Evolutionary conservation across 1,140 invertebrate genomes (phyloP).

Genomic region (Sitobion miscanthi): DNA sequence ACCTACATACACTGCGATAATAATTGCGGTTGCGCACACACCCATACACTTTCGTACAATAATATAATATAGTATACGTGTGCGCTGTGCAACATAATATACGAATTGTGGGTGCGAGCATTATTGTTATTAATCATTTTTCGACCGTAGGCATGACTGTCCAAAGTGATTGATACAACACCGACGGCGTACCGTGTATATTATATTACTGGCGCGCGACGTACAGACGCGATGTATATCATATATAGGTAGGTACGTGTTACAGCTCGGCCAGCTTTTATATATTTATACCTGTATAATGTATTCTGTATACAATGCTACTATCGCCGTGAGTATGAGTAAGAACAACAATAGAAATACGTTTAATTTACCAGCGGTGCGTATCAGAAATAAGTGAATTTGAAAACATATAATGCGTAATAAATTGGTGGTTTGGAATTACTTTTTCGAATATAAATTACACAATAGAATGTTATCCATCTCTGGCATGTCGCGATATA

Average conservation of each 20-base stretch:
- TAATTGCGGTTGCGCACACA: neutral
- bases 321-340: neutral
- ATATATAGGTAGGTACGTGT: neutral
- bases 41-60: neutral
- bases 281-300: neutral
- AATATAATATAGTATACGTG: neutral
- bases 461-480: neutral
- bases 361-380: neutral
- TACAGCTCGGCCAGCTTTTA: neutral
- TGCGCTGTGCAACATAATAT: neutral
- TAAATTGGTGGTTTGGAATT: neutral
- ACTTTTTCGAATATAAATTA: neutral
- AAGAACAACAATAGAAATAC: neutral
- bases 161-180: constrained; percentile 44
- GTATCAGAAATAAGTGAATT: neutral
- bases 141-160: constrained; percentile 25
- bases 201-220: neutral
- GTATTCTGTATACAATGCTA: neutral
- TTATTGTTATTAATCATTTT: constrained; percentile 44
- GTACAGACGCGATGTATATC: neutral
- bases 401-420: neutral
- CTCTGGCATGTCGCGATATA: neutral
- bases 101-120: neutral
- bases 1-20: neutral
- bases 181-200: neutral